These are phyloP conservation scores for Gulo gulo DNA, from an alignment of 2,113 vertebrate genomes.

Conservation along the genomic window DNA sequence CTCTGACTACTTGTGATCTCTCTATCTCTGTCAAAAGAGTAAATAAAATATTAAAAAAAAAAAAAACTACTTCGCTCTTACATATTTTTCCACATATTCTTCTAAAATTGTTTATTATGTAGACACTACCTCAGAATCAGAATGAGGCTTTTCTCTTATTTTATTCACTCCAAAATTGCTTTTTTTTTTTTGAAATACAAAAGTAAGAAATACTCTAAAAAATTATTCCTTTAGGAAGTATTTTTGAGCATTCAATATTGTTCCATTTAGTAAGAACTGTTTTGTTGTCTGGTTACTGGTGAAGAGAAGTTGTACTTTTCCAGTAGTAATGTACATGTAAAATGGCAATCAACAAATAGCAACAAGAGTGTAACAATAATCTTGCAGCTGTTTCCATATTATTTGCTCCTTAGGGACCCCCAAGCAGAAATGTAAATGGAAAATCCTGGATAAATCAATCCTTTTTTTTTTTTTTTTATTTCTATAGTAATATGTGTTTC, in stretches of 20 bases:
- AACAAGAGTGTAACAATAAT: constrained; percentile 49
- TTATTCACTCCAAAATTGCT: constrained; percentile 43
- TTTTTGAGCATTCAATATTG: constrained; percentile 50
- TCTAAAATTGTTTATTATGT: neutral
- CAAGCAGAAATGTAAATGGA: constrained; percentile 52
- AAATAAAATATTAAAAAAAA: too few species aligned
- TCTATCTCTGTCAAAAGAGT: too few species aligned
- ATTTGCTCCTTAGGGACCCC: constrained; percentile 23
- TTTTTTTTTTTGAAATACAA: neutral
- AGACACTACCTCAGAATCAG: neutral
- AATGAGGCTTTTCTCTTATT: neutral
- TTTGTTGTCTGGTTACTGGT: constrained; percentile 50
- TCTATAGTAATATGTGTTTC: neutral
- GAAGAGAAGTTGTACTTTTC: constrained; percentile 52
- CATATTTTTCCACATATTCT: neutral
- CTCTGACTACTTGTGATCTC: too few species aligned
- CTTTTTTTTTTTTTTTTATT: constrained; percentile 15
- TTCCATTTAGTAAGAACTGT: constrained; percentile 22
- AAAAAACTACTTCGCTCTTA: neutral
- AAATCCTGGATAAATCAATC: neutral
- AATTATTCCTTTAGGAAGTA: constrained; percentile 35
- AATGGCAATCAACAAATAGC: constrained; percentile 63
- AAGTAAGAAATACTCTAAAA: constrained; percentile 31
- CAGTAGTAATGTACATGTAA: constrained; percentile 71
- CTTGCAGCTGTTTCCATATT: constrained; percentile 52